Conservation (phyloP, 1,140 invertebrate genomes). For the Pissodes strobi region DNA sequence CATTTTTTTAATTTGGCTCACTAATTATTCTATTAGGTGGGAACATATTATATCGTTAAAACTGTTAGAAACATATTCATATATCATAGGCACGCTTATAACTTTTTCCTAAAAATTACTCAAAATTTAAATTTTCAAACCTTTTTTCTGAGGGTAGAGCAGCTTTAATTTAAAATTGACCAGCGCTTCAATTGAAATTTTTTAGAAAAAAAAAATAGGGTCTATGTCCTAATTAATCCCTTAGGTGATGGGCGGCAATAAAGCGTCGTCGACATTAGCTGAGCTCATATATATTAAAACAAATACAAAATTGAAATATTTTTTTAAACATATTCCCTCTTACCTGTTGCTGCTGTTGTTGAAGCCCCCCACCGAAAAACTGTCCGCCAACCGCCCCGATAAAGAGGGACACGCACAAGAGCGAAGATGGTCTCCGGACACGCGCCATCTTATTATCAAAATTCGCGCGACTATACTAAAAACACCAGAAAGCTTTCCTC, state of each 20-base stretch:
- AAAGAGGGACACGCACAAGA: not conserved
- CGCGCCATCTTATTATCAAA: slow-evolving; percentile 7
- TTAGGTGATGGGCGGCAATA: not conserved
- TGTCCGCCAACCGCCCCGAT: not conserved
- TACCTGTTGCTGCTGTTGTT: slow-evolving; percentile 4
- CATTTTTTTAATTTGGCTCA: too few relatives aligned
- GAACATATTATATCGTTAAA: too few relatives aligned
- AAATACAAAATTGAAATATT: not conserved
- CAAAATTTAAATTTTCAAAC: too few relatives aligned
- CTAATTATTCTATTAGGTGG: too few relatives aligned
- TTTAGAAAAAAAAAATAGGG: too few relatives aligned
- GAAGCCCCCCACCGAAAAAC: slow-evolving; percentile 1
- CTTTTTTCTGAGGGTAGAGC: too few relatives aligned
- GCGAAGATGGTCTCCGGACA: not conserved
- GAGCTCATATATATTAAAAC: not conserved
- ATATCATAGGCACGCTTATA: too few relatives aligned
- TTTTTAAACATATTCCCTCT: not conserved
- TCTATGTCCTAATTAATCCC: too few relatives aligned
- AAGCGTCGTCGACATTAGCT: not conserved
- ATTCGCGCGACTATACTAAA: slow-evolving; percentile 13
- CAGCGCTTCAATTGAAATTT: too few relatives aligned
- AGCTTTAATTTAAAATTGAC: not conserved
- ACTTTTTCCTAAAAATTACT: too few relatives aligned
- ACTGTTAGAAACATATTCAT: too few relatives aligned
- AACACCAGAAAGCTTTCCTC: not conserved